phyloP scores from a whole-genome alignment of 2,797 vertebrate genomes.

The Masticophis lateralis region DNA sequence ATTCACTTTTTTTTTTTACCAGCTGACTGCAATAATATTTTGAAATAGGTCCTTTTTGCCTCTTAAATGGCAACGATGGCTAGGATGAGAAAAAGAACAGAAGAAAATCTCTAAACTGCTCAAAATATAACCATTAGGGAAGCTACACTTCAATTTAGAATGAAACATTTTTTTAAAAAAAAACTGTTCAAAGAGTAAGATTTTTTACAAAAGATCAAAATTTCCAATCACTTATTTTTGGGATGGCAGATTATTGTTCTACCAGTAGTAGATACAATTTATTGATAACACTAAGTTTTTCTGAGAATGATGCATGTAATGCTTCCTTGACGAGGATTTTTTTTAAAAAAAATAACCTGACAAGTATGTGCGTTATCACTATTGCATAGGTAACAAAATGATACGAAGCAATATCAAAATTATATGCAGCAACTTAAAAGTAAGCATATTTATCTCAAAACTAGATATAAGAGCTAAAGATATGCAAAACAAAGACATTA shows the following conservation, averaged over 20 bases:
- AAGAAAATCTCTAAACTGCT: neutral
- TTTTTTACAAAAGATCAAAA: neutral
- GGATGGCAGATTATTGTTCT: neutral
- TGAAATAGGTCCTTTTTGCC: neutral
- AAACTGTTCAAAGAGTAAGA: neutral
- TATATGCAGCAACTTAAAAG: neutral
- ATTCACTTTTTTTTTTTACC: neutral
- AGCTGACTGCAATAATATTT: neutral
- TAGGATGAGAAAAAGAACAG: neutral
- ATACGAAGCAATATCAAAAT: neutral
- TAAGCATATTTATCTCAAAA: neutral
- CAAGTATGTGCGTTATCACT: neutral
- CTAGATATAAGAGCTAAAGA: neutral
- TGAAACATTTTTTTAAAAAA: neutral
- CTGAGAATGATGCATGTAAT: neutral
- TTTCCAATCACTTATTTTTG: neutral
- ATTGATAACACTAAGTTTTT: neutral
- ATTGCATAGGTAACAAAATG: neutral
- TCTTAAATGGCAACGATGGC: neutral
- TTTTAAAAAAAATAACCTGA: neutral
- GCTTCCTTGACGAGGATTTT: neutral
- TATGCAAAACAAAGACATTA: neutral
- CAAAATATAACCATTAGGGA: neutral
- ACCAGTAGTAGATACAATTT: neutral
- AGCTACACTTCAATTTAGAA: neutral